Conservation (phyloP, 2,113 vertebrate genomes). For the Cyprinus carpio region DNA sequence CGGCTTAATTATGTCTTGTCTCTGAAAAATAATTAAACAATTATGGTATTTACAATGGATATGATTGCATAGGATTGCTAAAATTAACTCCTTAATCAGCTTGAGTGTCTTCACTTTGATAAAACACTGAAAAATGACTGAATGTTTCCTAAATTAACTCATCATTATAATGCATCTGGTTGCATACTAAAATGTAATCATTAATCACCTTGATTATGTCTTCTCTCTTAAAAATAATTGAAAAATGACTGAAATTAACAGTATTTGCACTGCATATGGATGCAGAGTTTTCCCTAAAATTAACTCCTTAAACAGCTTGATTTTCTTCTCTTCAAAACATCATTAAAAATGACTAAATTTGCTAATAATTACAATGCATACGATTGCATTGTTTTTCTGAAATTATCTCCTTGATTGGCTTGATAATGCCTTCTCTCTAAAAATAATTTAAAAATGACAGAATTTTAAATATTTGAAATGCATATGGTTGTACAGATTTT, state of each 20-base stretch:
- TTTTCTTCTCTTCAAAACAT: slow-evolving; percentile 83
- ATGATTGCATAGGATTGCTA: background rate
- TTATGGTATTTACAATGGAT: background rate
- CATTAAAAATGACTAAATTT: background rate
- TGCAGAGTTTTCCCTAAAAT: background rate
- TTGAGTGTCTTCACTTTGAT: background rate
- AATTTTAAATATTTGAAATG: background rate
- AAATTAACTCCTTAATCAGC: background rate
- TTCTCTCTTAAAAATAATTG: background rate
- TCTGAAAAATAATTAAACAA: too few species aligned
- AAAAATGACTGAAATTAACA: background rate
- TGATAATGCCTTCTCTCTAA: background rate
- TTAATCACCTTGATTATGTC: background rate
- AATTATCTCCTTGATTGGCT: background rate
- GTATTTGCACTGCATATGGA: background rate
- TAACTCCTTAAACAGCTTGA: slow-evolving; percentile 65
- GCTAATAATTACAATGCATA: background rate
- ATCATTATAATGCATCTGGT: background rate
- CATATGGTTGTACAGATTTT: background rate
- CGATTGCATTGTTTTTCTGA: background rate
- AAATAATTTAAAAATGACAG: background rate
- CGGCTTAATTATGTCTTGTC: too few species aligned
- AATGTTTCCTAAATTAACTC: too few species aligned
- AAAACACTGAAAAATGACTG: background rate
- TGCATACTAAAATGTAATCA: background rate